phyloP scores from a whole-genome alignment of 1,140 invertebrate species.

The Magallana gigas region DNA sequence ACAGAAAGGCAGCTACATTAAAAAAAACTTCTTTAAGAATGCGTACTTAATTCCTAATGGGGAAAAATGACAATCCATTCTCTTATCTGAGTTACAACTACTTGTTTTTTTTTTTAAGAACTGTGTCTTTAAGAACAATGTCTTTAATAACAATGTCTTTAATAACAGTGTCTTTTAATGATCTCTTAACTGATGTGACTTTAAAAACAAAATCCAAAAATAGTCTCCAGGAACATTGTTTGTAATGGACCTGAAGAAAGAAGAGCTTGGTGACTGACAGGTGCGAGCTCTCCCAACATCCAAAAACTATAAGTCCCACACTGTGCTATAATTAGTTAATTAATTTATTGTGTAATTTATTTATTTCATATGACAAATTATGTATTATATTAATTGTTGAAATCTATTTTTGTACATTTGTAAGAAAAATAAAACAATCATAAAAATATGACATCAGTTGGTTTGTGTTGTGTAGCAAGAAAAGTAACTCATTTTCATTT shows the following conservation, averaged over 20 bases:
- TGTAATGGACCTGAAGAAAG: background rate
- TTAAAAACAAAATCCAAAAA: slow-evolving; percentile 4
- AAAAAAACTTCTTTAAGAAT: background rate
- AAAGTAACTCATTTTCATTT: background rate
- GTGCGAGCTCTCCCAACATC: background rate
- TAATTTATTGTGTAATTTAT: slow-evolving; percentile 33
- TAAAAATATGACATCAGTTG: background rate
- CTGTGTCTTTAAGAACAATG: too few species aligned
- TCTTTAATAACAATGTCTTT: too few species aligned
- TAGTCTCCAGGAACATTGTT: background rate
- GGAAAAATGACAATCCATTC: too few species aligned
- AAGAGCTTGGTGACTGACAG: background rate
- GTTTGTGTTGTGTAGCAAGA: background rate
- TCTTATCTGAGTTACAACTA: too few species aligned
- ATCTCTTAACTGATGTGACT: slow-evolving; percentile 7
- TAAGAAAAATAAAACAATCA: slow-evolving; percentile 19
- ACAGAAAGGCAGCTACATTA: background rate
- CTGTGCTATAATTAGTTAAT: background rate
- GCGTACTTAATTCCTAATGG: too few species aligned
- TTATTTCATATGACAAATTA: slow-evolving; percentile 6
- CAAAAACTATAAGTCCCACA: background rate
- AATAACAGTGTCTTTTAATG: background rate
- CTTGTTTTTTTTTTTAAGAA: too few species aligned
- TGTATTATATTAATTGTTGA: slow-evolving; percentile 40
- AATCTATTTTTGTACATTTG: slow-evolving; percentile 43